These are phyloP conservation scores for Rallus crepitans DNA, from an alignment of 2,797 vertebrate genomes.

Conservation along the genomic window DNA sequence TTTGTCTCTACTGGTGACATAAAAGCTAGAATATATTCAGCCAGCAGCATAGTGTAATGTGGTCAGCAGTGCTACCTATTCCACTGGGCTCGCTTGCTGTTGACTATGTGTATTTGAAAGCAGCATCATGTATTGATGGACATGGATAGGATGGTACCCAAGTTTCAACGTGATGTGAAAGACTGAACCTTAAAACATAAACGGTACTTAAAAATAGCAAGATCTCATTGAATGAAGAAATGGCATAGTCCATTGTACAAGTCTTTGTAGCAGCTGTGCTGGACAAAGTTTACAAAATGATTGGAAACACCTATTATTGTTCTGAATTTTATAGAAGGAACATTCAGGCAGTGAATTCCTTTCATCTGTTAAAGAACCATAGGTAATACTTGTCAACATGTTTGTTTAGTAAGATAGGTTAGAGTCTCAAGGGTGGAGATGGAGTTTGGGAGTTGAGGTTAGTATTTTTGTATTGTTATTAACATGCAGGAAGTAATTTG, in stretches of 20 bases:
- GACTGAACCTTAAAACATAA: not conserved
- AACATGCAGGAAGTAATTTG: not conserved
- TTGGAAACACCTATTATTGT: not conserved
- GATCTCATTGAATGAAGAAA: not conserved
- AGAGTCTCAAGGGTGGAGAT: not conserved
- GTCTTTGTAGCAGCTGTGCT: not conserved
- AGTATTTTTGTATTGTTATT: not conserved
- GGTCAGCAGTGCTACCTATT: not conserved
- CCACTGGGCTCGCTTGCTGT: not conserved
- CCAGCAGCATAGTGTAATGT: not conserved
- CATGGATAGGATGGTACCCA: not conserved
- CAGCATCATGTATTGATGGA: not conserved
- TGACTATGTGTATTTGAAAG: not conserved
- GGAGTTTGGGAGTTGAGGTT: not conserved
- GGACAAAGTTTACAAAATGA: not conserved
- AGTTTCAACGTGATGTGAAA: not conserved
- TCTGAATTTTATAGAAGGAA: not conserved
- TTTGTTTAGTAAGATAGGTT: not conserved
- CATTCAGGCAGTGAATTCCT: not conserved
- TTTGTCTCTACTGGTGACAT: not conserved
- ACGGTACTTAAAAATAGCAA: not conserved
- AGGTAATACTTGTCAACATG: not conserved
- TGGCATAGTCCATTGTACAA: not conserved
- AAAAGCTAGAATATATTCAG: not conserved
- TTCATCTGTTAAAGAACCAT: not conserved